Base-by-base conservation (phyloP, 2,113 vertebrate genomes). In the Micronycteris hirsuta region DNA sequence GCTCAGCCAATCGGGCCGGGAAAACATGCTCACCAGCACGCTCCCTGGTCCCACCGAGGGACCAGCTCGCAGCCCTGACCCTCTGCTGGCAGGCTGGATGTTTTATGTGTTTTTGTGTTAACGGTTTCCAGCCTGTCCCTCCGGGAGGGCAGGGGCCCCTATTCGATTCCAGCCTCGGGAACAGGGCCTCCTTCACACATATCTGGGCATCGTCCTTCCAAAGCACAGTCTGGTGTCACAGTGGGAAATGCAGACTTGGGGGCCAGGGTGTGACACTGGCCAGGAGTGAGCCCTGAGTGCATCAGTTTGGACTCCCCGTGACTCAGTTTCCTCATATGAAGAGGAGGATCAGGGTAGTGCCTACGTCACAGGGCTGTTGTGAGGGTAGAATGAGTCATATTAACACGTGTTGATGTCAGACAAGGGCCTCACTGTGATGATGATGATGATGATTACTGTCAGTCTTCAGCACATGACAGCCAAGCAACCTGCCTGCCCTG, bases 371-470 rank as follows among this genome's bases (percentile, higher is more conserved):
- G n/a, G 26, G 15, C 31, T 80, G 61, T 14, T 11, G 4, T 73
- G 43, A 85, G 33, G 65, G 2, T 13, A 28, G 78, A 2, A n/a
- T 6, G 26, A 41, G 43, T 70, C 8, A 33, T 16, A 4, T 10
- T 5, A 45, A 43, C 20, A 4, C 3, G 13, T 14, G 9, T 3
- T 20, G 9, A 19, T 2, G 17, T 24, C 0, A 38, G 7, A 28
- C 24, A 9, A 36, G 65, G 54, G 76, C 7, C 7, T 28, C 31
- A 6, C 71, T 1, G 0, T 31, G 54, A 43, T 58, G 7, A 7
- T 3, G 0, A 11, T 1, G 0, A 8, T 24, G 14, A 52, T 31
- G 2, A 5, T n/a, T 12, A 13, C 26, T 1, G 16, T 2, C 14
- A 3, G 5, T 9, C 65, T 56, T 5, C 54, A 43, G n/a, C 13